Base-by-base conservation (phyloP, 2,888 invertebrate species). In the Ectemnius lituratus region DNA sequence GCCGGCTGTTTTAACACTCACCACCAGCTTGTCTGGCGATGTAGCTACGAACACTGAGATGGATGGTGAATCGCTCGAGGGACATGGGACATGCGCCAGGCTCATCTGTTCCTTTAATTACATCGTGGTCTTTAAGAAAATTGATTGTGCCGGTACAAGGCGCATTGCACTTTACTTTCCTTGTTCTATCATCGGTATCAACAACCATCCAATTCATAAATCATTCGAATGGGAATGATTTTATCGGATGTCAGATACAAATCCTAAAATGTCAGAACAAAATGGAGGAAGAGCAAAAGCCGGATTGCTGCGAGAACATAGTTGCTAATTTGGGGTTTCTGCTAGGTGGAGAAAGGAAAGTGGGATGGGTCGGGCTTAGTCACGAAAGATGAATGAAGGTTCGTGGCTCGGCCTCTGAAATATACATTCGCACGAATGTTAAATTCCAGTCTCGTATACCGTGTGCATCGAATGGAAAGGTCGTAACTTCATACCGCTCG, bases 331-430 rank as follows among this genome's bases (percentile, higher is more conserved):
- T 11, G 11, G 37, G 37, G 37, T 37, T 37, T 37, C 37, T 37
- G 8, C 8, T 11, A 37, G 37, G 37, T 8, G 14, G 70, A 28
- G 73, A 72, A 23, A 65, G 23, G 61, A 67, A 75, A 76, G 74
- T 72, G 76, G 80, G 70, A 66, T 77, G 76, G 80, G 70, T 67
- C 78, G 81, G 20, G 70, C 73, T 75, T 73, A 68, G 79, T 81
- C 83, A 80, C 82, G 82, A 82, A 65, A 83, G 67, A 73, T 79
- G 69, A 79, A 79, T 74, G 75, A 70, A 75, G 67, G 52, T 37
- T 64, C 52, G 66, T 57, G 56, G 8, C 2, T 37, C 37, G 2
- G 67, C 27, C 45, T 68, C 62, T 67, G 52, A 11, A 27, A 20
- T 18, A 57, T 63, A 28, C 52, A 68, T 49, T 58, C 16, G 11